Evolutionary conservation across 2,888 invertebrate genomes (phyloP).

Genomic region (Sphecodes monilicornis): DNA sequence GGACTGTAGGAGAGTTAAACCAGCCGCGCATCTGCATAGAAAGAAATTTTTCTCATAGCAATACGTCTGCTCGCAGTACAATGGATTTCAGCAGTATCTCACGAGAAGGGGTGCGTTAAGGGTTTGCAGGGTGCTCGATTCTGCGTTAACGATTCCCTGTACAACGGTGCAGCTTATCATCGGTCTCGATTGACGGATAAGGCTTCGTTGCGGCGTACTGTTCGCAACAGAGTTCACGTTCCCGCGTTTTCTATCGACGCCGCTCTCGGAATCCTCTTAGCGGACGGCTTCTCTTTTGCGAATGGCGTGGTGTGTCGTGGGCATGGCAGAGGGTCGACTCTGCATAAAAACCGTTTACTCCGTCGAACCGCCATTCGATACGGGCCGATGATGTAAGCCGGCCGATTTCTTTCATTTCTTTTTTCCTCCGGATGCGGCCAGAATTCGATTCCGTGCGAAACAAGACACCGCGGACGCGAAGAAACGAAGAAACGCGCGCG

Average conservation of each 20-base stretch:
- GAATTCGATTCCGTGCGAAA: slow-evolving; percentile 40
- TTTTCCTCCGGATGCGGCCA: slow-evolving; percentile 19
- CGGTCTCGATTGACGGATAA: neutral
- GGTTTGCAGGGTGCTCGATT: neutral
- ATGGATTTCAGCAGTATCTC: too few species aligned
- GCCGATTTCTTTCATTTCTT: neutral
- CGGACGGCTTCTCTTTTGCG: neutral
- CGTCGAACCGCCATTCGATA: slow-evolving; percentile 23
- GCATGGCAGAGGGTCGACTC: neutral
- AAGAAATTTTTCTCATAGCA: too few species aligned
- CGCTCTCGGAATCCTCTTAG: slow-evolving; percentile 1
- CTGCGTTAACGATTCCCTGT: neutral
- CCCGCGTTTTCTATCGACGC: neutral
- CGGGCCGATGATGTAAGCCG: slow-evolving; percentile 4
- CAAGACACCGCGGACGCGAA: slow-evolving; percentile 18
- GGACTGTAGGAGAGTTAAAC: too few species aligned
- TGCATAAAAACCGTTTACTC: slow-evolving; percentile 1
- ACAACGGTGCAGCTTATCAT: neutral
- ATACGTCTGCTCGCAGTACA: too few species aligned
- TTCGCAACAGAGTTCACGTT: neutral
- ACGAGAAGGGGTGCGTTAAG: neutral
- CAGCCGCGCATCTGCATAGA: too few species aligned
- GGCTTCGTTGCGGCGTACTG: neutral
- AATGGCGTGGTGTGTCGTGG: neutral
- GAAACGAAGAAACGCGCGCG: slow-evolving; percentile 14